phyloP scores from a whole-genome alignment of 2,888 invertebrate genomes.

The Syrista parreyssii region DNA sequence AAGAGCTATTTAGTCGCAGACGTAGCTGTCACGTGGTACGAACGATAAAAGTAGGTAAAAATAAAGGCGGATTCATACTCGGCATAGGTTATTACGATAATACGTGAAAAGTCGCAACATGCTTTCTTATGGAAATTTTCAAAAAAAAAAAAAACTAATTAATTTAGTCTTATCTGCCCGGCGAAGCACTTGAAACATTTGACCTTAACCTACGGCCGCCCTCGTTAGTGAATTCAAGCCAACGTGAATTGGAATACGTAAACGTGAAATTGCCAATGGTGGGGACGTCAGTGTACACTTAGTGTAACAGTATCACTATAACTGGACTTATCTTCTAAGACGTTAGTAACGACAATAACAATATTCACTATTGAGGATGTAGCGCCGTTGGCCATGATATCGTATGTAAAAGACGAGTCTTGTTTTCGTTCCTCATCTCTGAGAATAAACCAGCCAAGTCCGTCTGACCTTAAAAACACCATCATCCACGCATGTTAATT shows the following conservation, averaged over 20 bases:
- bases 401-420: not conserved
- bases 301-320: not conserved
- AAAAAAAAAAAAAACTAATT: not conserved
- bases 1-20: not conserved
- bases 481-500: not conserved
- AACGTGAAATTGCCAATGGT: not conserved
- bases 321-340: not conserved
- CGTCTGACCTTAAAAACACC: not conserved
- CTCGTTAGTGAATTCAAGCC: not conserved
- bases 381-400: not conserved
- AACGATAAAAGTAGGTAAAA: not conserved
- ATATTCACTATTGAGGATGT: not conserved
- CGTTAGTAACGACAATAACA: not conserved
- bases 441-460: not conserved
- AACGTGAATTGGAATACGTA: not conserved
- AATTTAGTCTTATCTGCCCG: not conserved
- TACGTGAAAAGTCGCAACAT: not conserved
- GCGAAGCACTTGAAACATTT: not conserved
- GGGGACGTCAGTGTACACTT: not conserved
- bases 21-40: not conserved
- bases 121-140: too few species aligned
- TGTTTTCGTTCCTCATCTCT: not conserved
- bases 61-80: not conserved
- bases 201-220: not conserved
- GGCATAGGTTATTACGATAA: not conserved